Evolutionary conservation across 2,888 invertebrate species (phyloP).

Genomic region (Tachina lurida): DNA sequence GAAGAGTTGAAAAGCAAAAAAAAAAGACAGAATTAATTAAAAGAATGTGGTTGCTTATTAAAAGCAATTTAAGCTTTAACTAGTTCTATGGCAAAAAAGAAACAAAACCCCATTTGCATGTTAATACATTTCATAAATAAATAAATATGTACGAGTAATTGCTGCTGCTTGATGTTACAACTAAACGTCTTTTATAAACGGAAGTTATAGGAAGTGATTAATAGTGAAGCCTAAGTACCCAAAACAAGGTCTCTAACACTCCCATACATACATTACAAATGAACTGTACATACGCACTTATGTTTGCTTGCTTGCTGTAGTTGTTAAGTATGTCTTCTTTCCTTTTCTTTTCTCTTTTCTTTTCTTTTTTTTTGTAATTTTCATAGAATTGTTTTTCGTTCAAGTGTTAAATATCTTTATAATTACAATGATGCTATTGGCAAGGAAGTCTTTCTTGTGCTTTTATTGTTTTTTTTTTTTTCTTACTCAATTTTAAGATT

Average conservation of each 20-base stretch:
- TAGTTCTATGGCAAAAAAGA: background rate
- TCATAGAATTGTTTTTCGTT: background rate
- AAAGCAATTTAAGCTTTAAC: conserved; percentile 28
- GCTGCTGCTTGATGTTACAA: background rate
- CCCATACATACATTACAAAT: background rate
- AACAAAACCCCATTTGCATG: background rate
- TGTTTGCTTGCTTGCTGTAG: background rate
- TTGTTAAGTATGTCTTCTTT: background rate
- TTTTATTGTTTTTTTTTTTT: background rate
- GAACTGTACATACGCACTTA: background rate
- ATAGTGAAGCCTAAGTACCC: background rate
- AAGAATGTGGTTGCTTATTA: conserved; percentile 43
- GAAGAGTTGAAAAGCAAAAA: background rate
- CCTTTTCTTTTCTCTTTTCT: background rate
- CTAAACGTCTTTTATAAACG: background rate
- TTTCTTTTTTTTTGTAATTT: background rate
- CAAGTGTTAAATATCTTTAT: conserved; percentile 32
- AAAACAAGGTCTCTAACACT: background rate
- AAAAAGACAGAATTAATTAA: conserved; percentile 16
- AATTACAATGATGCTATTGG: conserved; percentile 35
- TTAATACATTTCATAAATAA: conserved; percentile 13
- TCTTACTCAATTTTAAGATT: conserved; percentile 37
- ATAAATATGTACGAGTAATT: conserved; percentile 10
- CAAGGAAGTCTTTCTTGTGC: conserved; percentile 48
- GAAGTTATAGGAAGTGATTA: conserved; percentile 44